Percentiles rank a stretch among this genome's conserved stretches.
These are phyloP conservation scores for Sphaeramia orbicularis DNA, from an alignment of 2,797 vertebrate species.

Conservation along the genomic window DNA sequence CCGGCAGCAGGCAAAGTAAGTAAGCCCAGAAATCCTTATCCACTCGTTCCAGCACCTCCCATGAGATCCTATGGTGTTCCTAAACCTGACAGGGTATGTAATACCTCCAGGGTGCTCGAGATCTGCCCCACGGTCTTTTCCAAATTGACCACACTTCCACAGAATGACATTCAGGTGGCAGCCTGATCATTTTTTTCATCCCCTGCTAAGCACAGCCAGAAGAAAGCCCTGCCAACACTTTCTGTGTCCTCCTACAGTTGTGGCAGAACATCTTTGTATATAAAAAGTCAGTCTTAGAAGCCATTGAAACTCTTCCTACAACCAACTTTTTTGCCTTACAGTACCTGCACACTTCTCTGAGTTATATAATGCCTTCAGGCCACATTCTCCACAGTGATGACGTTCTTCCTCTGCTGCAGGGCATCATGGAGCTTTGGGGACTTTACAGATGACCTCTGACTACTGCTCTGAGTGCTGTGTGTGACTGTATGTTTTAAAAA, in stretches of 20 bases:
- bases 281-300: conserved; percentile 14
- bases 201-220: conserved; percentile 26
- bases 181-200: conserved; percentile 28
- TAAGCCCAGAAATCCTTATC: conserved; percentile 14
- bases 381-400: neutral
- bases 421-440: conserved; percentile 5
- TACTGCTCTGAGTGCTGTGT: neutral
- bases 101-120: conserved; percentile 32
- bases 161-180: conserved; percentile 21
- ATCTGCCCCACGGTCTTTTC: conserved; percentile 39
- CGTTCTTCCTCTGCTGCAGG: neutral
- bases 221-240: conserved; percentile 14
- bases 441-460: neutral
- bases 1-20: conserved; percentile 7
- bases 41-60: conserved; percentile 26
- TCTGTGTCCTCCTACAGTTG: conserved; percentile 16
- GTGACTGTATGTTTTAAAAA: neutral
- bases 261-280: conserved; percentile 10
- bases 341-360: neutral
- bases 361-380: neutral
- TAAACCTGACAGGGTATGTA: conserved; percentile 30
- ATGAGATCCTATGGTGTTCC: conserved; percentile 22
- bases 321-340: neutral
- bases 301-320: conserved; percentile 12
- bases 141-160: conserved; percentile 15